phyloP scores from a whole-genome alignment of 1,140 invertebrate genomes.

The Stegodyphus dumicola region DNA sequence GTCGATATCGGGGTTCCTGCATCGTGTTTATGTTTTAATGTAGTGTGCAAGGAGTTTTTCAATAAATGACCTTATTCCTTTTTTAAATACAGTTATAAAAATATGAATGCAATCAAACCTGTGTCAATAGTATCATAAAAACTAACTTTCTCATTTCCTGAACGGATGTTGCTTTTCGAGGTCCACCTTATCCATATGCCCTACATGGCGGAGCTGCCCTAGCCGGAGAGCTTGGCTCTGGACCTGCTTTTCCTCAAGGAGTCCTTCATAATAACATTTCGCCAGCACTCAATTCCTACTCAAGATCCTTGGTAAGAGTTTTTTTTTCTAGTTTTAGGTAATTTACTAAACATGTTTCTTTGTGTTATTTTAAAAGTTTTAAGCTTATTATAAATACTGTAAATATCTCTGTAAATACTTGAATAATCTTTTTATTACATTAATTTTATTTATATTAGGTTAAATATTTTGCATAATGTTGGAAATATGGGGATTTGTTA shows the following conservation, averaged over 20 bases:
- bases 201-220: conserved; percentile 63
- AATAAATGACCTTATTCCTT: too few relatives aligned
- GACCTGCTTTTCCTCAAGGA: conserved; percentile 64
- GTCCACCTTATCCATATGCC: conserved; percentile 65
- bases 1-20: too few relatives aligned
- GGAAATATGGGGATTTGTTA: too few relatives aligned
- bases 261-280: conserved; percentile 68
- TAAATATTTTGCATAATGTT: not conserved
- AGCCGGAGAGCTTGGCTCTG: conserved; percentile 64
- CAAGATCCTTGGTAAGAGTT: conserved; percentile 66
- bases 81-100: too few relatives aligned
- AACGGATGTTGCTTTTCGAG: conserved; percentile 37
- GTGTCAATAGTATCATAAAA: too few relatives aligned
- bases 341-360: too few relatives aligned
- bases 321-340: not conserved
- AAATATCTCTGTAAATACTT: not conserved
- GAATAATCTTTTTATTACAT: not conserved
- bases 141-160: too few relatives aligned
- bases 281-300: conserved; percentile 67
- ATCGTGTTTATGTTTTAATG: too few relatives aligned
- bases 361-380: too few relatives aligned
- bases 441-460: not conserved
- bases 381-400: not conserved
- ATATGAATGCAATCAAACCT: too few relatives aligned
- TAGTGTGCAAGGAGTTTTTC: too few relatives aligned